Conservation (phyloP, 2,888 invertebrate species). For the Ophion costatus region DNA sequence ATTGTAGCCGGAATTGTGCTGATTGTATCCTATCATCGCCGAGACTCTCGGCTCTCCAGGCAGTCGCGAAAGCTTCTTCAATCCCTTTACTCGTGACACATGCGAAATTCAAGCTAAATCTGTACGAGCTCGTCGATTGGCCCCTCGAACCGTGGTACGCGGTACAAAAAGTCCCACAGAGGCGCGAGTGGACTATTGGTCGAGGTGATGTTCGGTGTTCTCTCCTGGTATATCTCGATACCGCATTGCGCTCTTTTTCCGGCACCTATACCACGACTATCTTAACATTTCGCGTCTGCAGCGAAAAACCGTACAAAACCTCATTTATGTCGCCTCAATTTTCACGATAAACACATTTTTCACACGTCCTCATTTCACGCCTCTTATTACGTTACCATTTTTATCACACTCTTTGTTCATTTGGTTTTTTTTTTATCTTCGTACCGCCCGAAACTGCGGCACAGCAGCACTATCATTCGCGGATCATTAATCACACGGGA, state of each 20-base stretch:
- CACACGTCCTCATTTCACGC: background rate
- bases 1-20: conserved; percentile 91
- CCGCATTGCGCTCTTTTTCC: conserved; percentile 73
- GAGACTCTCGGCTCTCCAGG: conserved; percentile 66
- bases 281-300: background rate
- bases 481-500: conserved; percentile 64
- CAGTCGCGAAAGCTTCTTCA: conserved; percentile 69
- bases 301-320: background rate
- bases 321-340: background rate
- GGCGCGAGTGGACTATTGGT: conserved; percentile 21
- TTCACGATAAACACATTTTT: background rate
- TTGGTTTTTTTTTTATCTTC: background rate
- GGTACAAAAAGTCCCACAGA: background rate
- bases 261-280: conserved; percentile 9
- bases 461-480: conserved; percentile 11
- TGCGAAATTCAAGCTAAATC: conserved; percentile 15
- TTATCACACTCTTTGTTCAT: background rate
- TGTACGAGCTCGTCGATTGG: conserved; percentile 42
- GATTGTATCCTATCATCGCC: conserved; percentile 91
- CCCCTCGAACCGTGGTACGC: conserved; percentile 10
- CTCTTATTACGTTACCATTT: conserved; percentile 23
- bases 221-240: conserved; percentile 65
- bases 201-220: conserved; percentile 37
- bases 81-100: conserved; percentile 44
- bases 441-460: background rate